A percentile compares a stretch with the other conserved stretches of the same genome.
Evolutionary conservation across 2,888 invertebrate species (phyloP).

Genomic region (Neria commutata): DNA sequence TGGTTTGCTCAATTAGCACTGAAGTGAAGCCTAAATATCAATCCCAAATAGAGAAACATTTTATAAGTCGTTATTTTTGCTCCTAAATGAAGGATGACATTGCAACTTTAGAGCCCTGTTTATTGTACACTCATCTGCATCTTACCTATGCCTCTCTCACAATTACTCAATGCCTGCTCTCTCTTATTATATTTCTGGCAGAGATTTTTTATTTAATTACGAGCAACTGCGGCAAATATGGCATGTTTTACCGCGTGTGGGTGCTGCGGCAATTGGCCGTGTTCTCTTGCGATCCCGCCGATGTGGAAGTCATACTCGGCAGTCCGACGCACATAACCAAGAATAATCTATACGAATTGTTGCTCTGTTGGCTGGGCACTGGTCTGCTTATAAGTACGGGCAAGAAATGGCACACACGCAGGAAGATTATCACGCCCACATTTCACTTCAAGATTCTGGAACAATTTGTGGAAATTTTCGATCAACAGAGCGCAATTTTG

Average conservation of each 20-base stretch:
- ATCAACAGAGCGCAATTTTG: conserved; percentile 68
- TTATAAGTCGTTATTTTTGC: too few relatives aligned
- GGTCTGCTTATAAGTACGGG: conserved; percentile 55
- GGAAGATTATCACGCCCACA: conserved; percentile 73
- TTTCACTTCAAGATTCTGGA: conserved; percentile 81
- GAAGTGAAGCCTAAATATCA: too few relatives aligned
- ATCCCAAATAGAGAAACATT: too few relatives aligned
- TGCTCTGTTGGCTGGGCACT: conserved; percentile 52
- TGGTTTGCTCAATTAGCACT: too few relatives aligned
- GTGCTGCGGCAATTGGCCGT: conserved; percentile 62
- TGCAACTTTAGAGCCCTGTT: too few relatives aligned
- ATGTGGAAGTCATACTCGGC: conserved; percentile 61
- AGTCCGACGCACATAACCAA: conserved; percentile 52
- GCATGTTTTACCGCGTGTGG: conserved; percentile 60
- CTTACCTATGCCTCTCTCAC: too few relatives aligned
- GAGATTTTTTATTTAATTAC: conserved; percentile 44
- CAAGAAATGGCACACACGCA: conserved; percentile 69
- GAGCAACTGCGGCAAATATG: conserved; percentile 55
- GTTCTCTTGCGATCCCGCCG: conserved; percentile 61
- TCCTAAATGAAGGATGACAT: too few relatives aligned
- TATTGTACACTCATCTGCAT: too few relatives aligned
- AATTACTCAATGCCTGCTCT: too few relatives aligned
- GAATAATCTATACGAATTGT: conserved; percentile 45
- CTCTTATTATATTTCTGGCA: conserved; percentile 30
- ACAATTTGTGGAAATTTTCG: conserved; percentile 74